Conservation (phyloP, 2,113 vertebrate genomes). For the Thunnus thynnus region DNA sequence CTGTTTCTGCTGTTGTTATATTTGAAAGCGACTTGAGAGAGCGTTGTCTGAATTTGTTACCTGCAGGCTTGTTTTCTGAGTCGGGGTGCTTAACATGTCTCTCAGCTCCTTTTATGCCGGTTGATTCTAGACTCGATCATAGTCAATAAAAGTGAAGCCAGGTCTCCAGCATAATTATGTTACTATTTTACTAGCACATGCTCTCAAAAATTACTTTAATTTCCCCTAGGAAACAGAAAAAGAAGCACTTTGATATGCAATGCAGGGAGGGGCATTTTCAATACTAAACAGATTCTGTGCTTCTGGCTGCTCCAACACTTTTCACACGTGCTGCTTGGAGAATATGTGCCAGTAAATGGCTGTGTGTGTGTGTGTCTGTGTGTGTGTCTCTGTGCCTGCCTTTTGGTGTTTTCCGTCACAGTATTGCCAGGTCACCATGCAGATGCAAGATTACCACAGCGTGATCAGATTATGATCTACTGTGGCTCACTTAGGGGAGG, state of each 20-base stretch:
- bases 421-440: constrained; percentile 54
- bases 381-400: not conserved
- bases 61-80: constrained; percentile 41
- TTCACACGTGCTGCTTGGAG: constrained; percentile 17
- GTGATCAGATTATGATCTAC: constrained; percentile 70
- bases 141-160: constrained; percentile 41
- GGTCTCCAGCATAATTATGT: constrained; percentile 43
- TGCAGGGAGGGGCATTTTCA: constrained; percentile 7
- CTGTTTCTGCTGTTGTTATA: constrained; percentile 38
- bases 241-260: constrained; percentile 30
- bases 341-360: constrained; percentile 15
- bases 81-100: constrained; percentile 22
- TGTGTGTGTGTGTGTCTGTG: not conserved
- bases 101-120: not conserved
- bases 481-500: constrained; percentile 48
- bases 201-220: constrained; percentile 42
- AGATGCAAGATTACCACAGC: constrained; percentile 60
- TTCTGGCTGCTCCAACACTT: constrained; percentile 23
- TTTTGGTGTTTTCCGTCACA: constrained; percentile 33
- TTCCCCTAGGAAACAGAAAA: constrained; percentile 20
- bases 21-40: constrained; percentile 30
- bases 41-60: constrained; percentile 37
- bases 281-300: constrained; percentile 23
- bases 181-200: constrained; percentile 28
- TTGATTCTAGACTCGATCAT: constrained; percentile 38